Conservation (phyloP, 2,888 invertebrate genomes). For the Nymphalis polychloros region DNA sequence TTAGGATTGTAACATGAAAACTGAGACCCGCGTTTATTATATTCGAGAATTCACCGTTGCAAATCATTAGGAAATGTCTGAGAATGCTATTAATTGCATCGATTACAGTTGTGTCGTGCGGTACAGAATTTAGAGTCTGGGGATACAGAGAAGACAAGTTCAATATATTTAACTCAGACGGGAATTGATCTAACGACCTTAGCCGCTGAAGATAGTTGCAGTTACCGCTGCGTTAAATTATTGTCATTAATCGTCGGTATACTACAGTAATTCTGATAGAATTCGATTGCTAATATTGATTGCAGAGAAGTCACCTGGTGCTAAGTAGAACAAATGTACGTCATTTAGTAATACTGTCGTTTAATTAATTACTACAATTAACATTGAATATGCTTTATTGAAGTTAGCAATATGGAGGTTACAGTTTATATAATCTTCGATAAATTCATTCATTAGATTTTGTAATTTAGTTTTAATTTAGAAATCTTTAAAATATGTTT, state of each 20-base stretch:
- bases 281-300: conserved; percentile 7
- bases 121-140: background rate
- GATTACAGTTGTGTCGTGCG: background rate
- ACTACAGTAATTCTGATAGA: background rate
- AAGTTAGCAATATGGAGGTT: background rate
- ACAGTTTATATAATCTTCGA: too few species aligned
- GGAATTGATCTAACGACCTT: conserved; percentile 10
- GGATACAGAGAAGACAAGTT: background rate
- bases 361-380: conserved; percentile 5
- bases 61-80: too few species aligned
- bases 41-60: too few species aligned
- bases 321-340: conserved; percentile 3
- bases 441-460: too few species aligned
- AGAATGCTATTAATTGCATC: too few species aligned
- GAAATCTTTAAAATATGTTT: too few species aligned
- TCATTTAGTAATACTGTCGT: background rate
- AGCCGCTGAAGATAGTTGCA: background rate
- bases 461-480: too few species aligned
- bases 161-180: background rate
- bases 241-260: conserved; percentile 4
- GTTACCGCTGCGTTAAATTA: background rate
- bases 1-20: too few species aligned
- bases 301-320: conserved; percentile 2
- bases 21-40: too few species aligned
- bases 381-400: background rate